phyloP scores from a whole-genome alignment of 1,140 invertebrate genomes.

The Orussus abietinus region DNA sequence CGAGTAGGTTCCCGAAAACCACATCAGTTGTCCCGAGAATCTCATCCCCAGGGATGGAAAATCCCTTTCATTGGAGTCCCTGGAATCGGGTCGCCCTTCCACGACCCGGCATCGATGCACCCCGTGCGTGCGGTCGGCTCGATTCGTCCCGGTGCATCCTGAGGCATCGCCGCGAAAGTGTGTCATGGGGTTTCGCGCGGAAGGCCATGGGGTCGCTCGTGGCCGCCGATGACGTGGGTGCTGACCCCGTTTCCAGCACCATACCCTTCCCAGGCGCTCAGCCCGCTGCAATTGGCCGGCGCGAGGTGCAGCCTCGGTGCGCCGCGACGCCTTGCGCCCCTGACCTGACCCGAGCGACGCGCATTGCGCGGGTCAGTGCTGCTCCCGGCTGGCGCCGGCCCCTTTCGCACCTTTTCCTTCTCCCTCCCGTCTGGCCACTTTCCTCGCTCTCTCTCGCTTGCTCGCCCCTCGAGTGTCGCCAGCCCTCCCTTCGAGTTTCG shows the following conservation, averaged over 20 bases:
- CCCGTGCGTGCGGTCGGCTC: constrained; percentile 12
- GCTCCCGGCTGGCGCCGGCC: constrained; percentile 15
- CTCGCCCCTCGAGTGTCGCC: constrained; percentile 9
- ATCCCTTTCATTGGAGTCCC: too few species aligned
- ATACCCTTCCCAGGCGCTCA: constrained; percentile 17
- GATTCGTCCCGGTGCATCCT: constrained; percentile 1
- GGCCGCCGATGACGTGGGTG: constrained; percentile 28
- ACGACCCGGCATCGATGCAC: too few species aligned
- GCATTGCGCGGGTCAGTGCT: constrained; percentile 37
- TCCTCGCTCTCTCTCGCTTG: constrained; percentile 24
- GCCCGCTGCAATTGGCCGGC: neutral
- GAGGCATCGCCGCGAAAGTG: constrained; percentile 3
- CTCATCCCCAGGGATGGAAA: too few species aligned
- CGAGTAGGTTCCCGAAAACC: too few species aligned
- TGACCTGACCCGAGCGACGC: constrained; percentile 33
- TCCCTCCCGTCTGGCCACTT: constrained; percentile 11
- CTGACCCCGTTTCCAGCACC: constrained; percentile 36
- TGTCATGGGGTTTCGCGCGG: constrained; percentile 2
- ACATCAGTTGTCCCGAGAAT: too few species aligned
- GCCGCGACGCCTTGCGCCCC: too few species aligned
- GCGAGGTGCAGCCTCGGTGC: too few species aligned
- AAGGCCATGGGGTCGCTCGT: neutral
- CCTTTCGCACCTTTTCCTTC: neutral
- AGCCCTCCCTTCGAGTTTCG: constrained; percentile 8
- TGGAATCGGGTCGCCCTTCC: too few species aligned